Conservation (phyloP, 2,113 vertebrate species). For the Brienomyrus brachyistius region DNA sequence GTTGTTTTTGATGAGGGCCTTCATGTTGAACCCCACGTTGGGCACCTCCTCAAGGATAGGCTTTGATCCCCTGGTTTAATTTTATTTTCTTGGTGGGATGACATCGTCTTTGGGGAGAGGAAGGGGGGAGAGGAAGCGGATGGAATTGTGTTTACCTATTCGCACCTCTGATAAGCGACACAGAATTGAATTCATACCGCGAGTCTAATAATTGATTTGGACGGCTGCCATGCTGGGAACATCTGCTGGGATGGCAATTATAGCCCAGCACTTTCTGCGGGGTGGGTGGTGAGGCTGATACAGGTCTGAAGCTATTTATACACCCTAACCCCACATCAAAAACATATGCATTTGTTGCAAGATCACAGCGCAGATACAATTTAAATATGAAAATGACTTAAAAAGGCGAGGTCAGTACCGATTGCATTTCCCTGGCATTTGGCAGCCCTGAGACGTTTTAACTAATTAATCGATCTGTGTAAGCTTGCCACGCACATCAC, state of each 20-base stretch:
- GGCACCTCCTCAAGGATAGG: background rate
- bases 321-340: background rate
- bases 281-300: constrained; percentile 25
- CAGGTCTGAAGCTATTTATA: background rate
- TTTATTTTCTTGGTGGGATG: constrained; percentile 22
- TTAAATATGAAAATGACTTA: background rate
- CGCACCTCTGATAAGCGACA: constrained; percentile 51
- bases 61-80: background rate
- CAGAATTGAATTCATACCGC: constrained; percentile 41
- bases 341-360: background rate
- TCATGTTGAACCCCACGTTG: background rate
- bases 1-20: background rate
- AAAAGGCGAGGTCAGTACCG: background rate
- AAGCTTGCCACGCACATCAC: background rate
- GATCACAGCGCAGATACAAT: background rate
- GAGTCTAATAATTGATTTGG: constrained; percentile 60
- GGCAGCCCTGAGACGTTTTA: background rate
- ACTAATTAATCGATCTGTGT: background rate
- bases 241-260: constrained; percentile 43
- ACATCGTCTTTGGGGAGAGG: constrained; percentile 31
- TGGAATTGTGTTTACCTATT: constrained; percentile 53
- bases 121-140: constrained; percentile 20
- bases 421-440: background rate
- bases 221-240: constrained; percentile 45
- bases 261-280: constrained; percentile 37